Evolutionary conservation across 1,140 invertebrate genomes (phyloP).

Genomic region (Diabrotica virgifera): DNA sequence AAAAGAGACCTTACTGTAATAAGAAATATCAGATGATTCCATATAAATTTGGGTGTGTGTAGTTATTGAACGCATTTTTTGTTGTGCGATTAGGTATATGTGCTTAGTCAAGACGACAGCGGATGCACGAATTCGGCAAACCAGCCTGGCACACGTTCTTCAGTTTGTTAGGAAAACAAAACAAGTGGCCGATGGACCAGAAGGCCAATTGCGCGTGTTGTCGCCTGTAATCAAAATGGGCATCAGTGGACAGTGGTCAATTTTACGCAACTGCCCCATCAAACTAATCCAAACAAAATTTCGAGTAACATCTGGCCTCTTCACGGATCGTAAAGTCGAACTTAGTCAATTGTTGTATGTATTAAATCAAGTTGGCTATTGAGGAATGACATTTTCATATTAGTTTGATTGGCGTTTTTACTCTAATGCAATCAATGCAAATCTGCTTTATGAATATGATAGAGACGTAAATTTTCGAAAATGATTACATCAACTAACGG

Average conservation of each 20-base stretch:
- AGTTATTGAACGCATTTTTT: too few species aligned
- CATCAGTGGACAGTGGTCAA: conserved; percentile 36
- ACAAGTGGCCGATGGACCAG: background rate
- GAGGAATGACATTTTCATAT: conserved; percentile 38
- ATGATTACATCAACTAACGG: too few species aligned
- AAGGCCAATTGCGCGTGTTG: conserved; percentile 14
- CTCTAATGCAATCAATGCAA: conserved; percentile 35
- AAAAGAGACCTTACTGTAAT: too few species aligned
- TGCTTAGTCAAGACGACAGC: too few species aligned
- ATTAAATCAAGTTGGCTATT: conserved; percentile 33
- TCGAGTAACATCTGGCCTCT: conserved; percentile 36
- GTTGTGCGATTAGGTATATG: too few species aligned
- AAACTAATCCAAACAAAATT: conserved; percentile 31
- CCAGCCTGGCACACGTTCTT: conserved; percentile 13
- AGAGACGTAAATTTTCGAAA: too few species aligned
- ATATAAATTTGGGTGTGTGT: too few species aligned
- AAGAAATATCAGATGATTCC: too few species aligned
- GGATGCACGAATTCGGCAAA: background rate
- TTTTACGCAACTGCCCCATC: conserved; percentile 33
- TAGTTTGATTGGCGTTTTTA: conserved; percentile 28
- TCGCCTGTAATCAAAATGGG: conserved; percentile 11
- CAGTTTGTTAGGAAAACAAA: conserved; percentile 19
- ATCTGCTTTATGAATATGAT: too few species aligned
- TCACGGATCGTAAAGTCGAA: conserved; percentile 37
- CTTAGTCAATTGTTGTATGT: conserved; percentile 30